phyloP scores from a whole-genome alignment of 2,888 invertebrate genomes.

The Drosophila suboccidentalis region DNA sequence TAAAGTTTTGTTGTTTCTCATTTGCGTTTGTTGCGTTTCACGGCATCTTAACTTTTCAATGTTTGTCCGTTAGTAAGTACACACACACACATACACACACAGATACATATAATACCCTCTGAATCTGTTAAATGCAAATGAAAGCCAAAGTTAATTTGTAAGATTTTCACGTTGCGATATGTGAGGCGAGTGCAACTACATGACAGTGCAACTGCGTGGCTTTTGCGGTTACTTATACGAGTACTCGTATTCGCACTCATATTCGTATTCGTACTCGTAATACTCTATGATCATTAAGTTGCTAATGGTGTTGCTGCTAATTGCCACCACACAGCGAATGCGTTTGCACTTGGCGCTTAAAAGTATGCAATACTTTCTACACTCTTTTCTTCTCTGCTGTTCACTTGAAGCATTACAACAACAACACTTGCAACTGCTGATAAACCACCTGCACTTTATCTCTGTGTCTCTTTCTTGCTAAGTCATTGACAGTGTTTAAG shows the following conservation, averaged over 20 bases:
- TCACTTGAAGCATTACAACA: conserved; percentile 2
- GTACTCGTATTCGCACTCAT: background rate
- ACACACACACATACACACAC: background rate
- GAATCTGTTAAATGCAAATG: conserved; percentile 72
- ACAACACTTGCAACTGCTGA: conserved; percentile 3
- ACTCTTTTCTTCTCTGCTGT: background rate
- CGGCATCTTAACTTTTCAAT: conserved; percentile 49
- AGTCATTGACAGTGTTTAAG: background rate
- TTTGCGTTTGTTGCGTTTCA: conserved; percentile 51
- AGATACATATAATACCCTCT: conserved; percentile 3
- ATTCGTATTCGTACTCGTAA: conserved; percentile 19
- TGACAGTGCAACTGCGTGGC: conserved; percentile 46
- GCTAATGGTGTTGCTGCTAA: conserved; percentile 31
- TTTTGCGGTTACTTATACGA: conserved; percentile 39
- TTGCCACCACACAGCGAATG: conserved; percentile 2
- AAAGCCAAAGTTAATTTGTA: conserved; percentile 79
- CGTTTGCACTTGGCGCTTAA: background rate
- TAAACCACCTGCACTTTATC: background rate
- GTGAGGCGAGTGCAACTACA: conserved; percentile 28
- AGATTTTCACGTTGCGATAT: conserved; percentile 71
- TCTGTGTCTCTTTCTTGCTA: background rate
- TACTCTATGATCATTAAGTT: conserved; percentile 31
- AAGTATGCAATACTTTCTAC: conserved; percentile 13
- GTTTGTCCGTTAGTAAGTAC: conserved; percentile 11
- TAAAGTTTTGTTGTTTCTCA: conserved; percentile 53